A percentile compares a stretch with the other conserved stretches of the same genome.
Conservation (phyloP, 2,797 vertebrate species). For the Ctenosaura bakeri region DNA sequence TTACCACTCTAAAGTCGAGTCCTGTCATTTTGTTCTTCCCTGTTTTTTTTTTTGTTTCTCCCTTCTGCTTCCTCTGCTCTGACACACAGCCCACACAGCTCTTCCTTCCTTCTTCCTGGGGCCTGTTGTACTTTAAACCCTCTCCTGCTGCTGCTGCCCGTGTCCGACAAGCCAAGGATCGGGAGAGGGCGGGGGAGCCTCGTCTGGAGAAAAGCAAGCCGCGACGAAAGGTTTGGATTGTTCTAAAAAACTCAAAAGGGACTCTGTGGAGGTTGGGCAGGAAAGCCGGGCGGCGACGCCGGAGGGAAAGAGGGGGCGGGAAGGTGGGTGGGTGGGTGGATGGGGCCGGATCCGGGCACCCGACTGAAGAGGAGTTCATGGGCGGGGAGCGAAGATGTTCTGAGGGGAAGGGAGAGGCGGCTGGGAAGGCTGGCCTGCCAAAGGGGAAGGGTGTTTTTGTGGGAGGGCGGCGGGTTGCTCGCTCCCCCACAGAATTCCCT, state of each 20-base stretch:
- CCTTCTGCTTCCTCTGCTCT: neutral
- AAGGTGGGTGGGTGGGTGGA: too few relatives aligned
- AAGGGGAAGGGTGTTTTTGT: neutral
- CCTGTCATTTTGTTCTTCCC: too few relatives aligned
- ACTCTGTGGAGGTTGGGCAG: neutral
- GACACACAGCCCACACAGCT: neutral
- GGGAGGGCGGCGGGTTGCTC: neutral
- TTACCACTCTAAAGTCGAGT: too few relatives aligned
- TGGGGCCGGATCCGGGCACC: too few relatives aligned
- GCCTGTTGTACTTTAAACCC: neutral
- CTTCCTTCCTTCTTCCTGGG: neutral
- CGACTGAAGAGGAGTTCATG: neutral
- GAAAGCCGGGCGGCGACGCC: neutral
- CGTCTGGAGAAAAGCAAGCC: neutral
- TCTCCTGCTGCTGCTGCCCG: neutral
- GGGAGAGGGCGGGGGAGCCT: neutral
- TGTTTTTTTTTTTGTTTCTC: neutral
- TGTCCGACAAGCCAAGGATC: neutral
- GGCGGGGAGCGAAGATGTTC: constrained; percentile 44
- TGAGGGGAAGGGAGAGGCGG: constrained; percentile 7
- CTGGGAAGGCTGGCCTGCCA: neutral
- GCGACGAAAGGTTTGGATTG: neutral
- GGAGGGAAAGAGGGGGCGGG: neutral
- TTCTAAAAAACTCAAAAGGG: neutral
- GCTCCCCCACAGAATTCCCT: neutral